Evolutionary conservation across 2,797 vertebrate genomes (phyloP).

Genomic region (Halcyon badia): DNA sequence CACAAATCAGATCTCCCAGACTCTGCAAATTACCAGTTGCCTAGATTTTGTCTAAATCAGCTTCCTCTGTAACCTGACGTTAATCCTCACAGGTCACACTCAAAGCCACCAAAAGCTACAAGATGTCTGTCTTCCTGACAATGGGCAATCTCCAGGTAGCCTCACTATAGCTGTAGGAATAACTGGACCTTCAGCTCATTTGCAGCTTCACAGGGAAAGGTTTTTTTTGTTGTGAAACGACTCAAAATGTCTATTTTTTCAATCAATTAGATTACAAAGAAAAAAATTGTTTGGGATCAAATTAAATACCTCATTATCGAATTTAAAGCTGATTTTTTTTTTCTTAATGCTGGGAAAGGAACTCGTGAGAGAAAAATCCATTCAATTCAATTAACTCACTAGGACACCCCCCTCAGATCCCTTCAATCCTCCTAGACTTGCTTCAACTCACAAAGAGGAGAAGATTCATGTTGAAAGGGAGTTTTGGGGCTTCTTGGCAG

Average conservation of each 20-base stretch:
- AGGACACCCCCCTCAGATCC: background rate
- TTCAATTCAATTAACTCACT: background rate
- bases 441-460: background rate
- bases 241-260: background rate
- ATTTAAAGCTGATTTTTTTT: background rate
- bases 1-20: background rate
- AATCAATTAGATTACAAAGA: background rate
- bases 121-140: background rate
- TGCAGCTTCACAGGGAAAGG: background rate
- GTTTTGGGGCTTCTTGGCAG: background rate
- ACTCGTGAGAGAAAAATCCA: background rate
- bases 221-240: background rate
- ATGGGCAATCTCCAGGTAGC: background rate
- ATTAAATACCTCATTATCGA: background rate
- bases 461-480: background rate
- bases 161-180: background rate
- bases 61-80: background rate
- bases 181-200: background rate
- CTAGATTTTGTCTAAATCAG: background rate
- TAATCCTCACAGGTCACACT: rapidly evolving
- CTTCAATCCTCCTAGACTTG: background rate
- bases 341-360: background rate
- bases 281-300: background rate
- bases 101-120: background rate
- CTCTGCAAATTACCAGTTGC: background rate